These are phyloP conservation scores for Muscidifurax raptorellus DNA, from an alignment of 1,140 invertebrate species.

Conservation along the genomic window DNA sequence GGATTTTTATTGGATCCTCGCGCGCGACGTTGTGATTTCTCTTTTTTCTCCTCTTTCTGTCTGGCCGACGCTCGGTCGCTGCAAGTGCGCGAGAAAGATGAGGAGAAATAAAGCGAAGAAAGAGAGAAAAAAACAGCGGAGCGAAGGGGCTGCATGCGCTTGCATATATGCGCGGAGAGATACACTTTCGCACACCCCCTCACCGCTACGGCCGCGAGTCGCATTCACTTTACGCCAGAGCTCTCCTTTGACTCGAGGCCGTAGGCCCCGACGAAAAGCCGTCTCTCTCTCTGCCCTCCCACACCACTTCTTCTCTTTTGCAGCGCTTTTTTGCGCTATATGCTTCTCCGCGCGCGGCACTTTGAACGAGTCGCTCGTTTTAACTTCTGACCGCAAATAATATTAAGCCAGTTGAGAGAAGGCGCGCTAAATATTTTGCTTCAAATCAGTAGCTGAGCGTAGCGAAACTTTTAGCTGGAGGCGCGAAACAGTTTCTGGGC, in stretches of 20 bases:
- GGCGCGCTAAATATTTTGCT: background rate
- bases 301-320: background rate
- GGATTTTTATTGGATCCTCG: conserved; percentile 38
- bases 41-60: conserved; percentile 32
- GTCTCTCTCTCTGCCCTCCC: background rate
- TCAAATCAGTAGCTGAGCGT: conserved; percentile 1
- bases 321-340: background rate
- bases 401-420: background rate
- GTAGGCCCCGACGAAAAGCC: background rate
- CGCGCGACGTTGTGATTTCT: background rate
- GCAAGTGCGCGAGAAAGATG: background rate
- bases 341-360: background rate
- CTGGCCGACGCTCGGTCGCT: conserved; percentile 2
- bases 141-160: background rate
- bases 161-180: background rate
- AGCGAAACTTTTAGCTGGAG: background rate
- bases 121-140: background rate
- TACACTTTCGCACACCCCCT: conserved; percentile 10
- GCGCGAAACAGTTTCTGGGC: too few species aligned
- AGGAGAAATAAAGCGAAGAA: conserved; percentile 1
- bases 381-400: conserved; percentile 18
- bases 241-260: conserved; percentile 16
- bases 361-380: conserved; percentile 13
- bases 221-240: conserved; percentile 6
- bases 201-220: background rate